Evolutionary conservation across 1,140 invertebrate species (phyloP).

Genomic region (Drosophila lacteicornis): DNA sequence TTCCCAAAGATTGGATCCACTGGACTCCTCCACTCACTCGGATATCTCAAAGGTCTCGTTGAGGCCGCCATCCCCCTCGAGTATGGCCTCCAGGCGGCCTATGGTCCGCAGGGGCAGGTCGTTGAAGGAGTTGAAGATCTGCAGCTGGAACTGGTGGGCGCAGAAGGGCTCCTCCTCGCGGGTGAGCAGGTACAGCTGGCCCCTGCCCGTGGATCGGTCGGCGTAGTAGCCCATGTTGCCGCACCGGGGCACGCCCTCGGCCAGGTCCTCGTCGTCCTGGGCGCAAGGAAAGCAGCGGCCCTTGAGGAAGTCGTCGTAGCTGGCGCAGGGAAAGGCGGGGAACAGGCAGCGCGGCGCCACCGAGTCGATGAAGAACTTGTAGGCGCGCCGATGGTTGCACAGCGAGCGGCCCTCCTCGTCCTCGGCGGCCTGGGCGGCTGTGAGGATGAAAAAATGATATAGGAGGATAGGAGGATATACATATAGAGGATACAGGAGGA

Average conservation of each 20-base stretch:
- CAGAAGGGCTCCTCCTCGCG: conserved; percentile 97
- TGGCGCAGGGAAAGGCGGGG: conserved; percentile 93
- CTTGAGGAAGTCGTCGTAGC: conserved; percentile 92
- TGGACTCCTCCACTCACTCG: conserved; percentile 83
- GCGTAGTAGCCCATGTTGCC: conserved; percentile 98
- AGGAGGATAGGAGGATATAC: no score
- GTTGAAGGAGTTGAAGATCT: conserved; percentile 90
- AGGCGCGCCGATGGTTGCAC: conserved; percentile 96
- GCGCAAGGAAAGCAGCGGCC: conserved; percentile 87
- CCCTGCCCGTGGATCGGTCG: conserved; percentile 91
- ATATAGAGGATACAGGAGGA: no score
- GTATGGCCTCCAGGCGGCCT: conserved; percentile 92
- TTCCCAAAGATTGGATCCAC: no score
- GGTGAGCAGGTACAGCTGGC: conserved; percentile 93
- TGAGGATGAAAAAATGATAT: no score
- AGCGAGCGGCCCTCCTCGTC: conserved; percentile 94
- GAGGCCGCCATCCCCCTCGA: conserved; percentile 91
- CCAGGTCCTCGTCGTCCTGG: conserved; percentile 77
- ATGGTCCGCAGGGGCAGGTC: conserved; percentile 87
- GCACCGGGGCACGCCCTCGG: conserved; percentile 87
- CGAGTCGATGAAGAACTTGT: conserved; percentile 97
- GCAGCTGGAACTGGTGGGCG: conserved; percentile 94
- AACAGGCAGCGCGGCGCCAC: conserved; percentile 95
- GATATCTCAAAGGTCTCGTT: conserved; percentile 96
- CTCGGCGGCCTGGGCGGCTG: conserved; percentile 87